Percentiles rank a stretch among this genome's conserved stretches.
Conservation (phyloP, 2,113 vertebrate genomes). For the Toxotes chatareus region DNA sequence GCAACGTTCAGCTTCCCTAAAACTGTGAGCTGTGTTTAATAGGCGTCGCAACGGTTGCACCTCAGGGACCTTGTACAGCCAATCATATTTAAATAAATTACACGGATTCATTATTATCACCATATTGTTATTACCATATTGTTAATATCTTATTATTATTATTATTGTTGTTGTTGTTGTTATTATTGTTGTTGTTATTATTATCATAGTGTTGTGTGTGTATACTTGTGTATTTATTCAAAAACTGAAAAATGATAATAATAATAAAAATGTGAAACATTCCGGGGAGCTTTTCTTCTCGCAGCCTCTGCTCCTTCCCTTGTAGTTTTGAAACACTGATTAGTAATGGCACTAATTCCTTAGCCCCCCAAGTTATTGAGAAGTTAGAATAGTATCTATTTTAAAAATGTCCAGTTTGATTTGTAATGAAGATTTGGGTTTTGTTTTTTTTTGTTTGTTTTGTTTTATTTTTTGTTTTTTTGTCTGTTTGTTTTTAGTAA, state of each 20-base stretch:
- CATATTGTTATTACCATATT: conserved; percentile 41
- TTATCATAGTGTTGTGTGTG: not conserved
- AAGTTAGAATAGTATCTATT: conserved; percentile 10
- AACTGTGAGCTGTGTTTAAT: conserved; percentile 61
- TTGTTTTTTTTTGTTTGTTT: no score
- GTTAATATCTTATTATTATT: conserved; percentile 43
- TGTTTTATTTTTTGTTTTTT: no score
- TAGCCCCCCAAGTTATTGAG: not conserved
- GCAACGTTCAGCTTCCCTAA: conserved; percentile 53
- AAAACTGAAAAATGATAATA: not conserved
- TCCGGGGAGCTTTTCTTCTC: no score
- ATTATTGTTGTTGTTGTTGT: conserved; percentile 19
- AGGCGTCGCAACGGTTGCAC: conserved; percentile 48
- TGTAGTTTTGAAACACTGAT: not conserved
- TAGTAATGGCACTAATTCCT: not conserved
- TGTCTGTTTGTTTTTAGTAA: no score
- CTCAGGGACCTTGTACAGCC: conserved; percentile 36
- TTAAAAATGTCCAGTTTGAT: not conserved
- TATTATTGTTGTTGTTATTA: not conserved
- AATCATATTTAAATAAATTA: conserved; percentile 26
- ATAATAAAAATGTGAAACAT: not conserved
- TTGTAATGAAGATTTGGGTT: not conserved
- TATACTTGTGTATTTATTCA: not conserved
- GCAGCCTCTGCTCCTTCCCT: not conserved
- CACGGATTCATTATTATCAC: not conserved